Conservation (phyloP, 2,113 vertebrate genomes). For the Climacteris rufus region DNA sequence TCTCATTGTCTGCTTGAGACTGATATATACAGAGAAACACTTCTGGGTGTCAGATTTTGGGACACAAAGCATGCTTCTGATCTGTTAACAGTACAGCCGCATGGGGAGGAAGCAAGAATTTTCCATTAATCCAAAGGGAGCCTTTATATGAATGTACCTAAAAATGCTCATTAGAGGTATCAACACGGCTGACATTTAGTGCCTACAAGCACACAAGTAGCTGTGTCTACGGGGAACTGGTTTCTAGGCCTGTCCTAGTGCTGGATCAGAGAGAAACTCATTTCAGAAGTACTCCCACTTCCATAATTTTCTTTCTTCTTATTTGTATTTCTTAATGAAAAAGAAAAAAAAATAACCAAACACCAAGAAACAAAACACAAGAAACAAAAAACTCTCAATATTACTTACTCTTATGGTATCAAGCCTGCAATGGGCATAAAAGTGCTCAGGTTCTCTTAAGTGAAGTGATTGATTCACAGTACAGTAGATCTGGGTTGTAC, state of each 20-base stretch:
- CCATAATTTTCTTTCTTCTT: not conserved
- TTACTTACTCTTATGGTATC: not conserved
- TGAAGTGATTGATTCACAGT: not conserved
- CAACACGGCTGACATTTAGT: not conserved
- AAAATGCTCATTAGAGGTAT: not conserved
- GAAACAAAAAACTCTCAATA: not conserved
- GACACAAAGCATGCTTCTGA: not conserved
- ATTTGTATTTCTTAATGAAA: not conserved
- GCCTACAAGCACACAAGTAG: not conserved
- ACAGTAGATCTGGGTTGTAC: not conserved
- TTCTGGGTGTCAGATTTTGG: not conserved
- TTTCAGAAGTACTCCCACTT: not conserved
- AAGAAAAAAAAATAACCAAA: rapidly evolving
- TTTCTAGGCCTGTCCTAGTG: not conserved
- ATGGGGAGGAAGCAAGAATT: not conserved
- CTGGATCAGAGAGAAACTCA: not conserved
- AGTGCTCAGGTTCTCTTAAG: not conserved
- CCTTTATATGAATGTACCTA: not conserved
- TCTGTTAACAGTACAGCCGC: not conserved
- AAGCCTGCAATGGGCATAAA: not conserved
- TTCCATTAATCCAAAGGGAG: not conserved
- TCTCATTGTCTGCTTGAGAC: not conserved
- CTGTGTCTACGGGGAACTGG: not conserved
- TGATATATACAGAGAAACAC: not conserved
- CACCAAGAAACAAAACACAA: not conserved